Conservation (phyloP, 2,113 vertebrate genomes). For the Phoxinus phoxinus region DNA sequence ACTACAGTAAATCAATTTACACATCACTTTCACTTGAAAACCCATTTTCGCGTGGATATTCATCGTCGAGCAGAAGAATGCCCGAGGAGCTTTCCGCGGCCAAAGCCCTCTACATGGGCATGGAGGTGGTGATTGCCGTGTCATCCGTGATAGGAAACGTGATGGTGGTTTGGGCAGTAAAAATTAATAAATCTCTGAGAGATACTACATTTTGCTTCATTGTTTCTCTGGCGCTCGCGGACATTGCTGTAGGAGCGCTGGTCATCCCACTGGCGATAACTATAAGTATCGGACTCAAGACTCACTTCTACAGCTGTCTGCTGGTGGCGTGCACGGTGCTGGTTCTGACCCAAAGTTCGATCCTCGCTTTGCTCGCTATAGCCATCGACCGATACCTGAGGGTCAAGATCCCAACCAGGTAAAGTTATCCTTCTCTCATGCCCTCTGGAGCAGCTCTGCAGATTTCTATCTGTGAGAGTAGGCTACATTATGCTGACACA, state of each 20-base stretch:
- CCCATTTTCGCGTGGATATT: slow-evolving; percentile 27
- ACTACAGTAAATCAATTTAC: slow-evolving; percentile 27
- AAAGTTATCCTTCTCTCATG: slow-evolving; percentile 50
- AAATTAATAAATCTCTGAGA: slow-evolving; percentile 89
- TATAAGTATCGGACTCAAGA: slow-evolving; percentile 90
- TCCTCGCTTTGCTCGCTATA: slow-evolving; percentile 94
- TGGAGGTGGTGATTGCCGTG: slow-evolving; percentile 92
- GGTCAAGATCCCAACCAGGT: slow-evolving; percentile 97
- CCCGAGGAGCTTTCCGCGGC: slow-evolving; percentile 75
- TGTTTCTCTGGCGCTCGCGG: slow-evolving; percentile 92
- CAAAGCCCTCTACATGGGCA: slow-evolving; percentile 88
- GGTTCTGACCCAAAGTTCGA: slow-evolving; percentile 97
- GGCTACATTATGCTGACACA: no score
- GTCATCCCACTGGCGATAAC: slow-evolving; percentile 95
- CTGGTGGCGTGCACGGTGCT: slow-evolving; percentile 94
- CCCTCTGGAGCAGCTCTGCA: neutral
- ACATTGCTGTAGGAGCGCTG: slow-evolving; percentile 93
- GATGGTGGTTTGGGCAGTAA: slow-evolving; percentile 98
- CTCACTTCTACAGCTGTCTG: slow-evolving; percentile 94
- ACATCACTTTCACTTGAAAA: slow-evolving; percentile 19
- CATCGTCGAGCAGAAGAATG: slow-evolving; percentile 73
- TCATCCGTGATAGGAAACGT: slow-evolving; percentile 93
- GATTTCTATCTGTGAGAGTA: neutral
- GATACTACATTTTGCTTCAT: slow-evolving; percentile 98
- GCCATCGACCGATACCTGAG: slow-evolving; percentile 95